Evolutionary conservation across 1,140 invertebrate species (phyloP).

Genomic region (Leptinotarsa undecemlineata): DNA sequence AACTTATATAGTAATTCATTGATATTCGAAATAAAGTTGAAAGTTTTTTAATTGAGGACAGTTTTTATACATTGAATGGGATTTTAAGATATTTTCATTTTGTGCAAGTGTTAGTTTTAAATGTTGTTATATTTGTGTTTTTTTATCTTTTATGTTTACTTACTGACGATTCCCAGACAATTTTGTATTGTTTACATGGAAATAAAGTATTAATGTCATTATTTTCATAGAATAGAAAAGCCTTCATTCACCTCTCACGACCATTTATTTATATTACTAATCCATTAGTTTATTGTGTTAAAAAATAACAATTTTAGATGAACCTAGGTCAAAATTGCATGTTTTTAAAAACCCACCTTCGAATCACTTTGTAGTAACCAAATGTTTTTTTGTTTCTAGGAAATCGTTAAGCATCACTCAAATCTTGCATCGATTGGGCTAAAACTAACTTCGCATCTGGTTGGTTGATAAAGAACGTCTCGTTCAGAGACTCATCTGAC

Average conservation of each 20-base stretch:
- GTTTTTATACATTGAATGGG: too few species aligned
- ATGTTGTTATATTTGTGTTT: too few species aligned
- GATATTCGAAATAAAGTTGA: too few species aligned
- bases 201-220: too few species aligned
- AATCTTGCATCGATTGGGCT: slow-evolving; percentile 47
- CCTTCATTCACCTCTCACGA: neutral
- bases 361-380: neutral
- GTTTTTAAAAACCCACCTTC: neutral
- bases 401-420: slow-evolving; percentile 51
- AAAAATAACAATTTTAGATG: neutral
- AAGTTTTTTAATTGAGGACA: too few species aligned
- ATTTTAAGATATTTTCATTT: too few species aligned
- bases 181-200: too few species aligned
- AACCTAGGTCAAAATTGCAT: neutral
- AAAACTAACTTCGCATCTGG: slow-evolving; percentile 41
- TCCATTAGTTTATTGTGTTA: slow-evolving; percentile 2
- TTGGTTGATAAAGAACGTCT: slow-evolving; percentile 38
- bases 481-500: slow-evolving; percentile 32
- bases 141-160: too few species aligned
- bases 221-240: too few species aligned
- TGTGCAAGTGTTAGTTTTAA: too few species aligned
- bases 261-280: neutral
- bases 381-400: slow-evolving; percentile 51
- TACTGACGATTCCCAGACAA: too few species aligned
- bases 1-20: too few species aligned